Percentiles rank a stretch among this genome's conserved stretches.
Conservation (phyloP, 2,888 invertebrate species). For the Agonopterix arenella region DNA sequence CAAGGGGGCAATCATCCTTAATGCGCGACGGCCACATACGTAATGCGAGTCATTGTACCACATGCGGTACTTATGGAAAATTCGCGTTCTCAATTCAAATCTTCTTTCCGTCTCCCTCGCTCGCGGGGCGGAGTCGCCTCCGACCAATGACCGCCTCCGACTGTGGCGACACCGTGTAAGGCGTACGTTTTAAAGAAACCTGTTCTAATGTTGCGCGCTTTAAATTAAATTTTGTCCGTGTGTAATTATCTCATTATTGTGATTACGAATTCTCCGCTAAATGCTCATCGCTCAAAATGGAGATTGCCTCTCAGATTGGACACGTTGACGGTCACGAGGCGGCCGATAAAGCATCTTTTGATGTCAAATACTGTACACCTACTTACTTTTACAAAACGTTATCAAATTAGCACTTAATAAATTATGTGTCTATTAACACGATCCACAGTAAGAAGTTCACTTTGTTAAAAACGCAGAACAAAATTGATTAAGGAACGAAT, state of each 20-base stretch:
- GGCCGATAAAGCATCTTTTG: conserved; percentile 31
- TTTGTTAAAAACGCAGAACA: conserved; percentile 62
- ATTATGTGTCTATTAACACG: conserved; percentile 56
- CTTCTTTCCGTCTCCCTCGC: conserved; percentile 72
- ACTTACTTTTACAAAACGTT: conserved; percentile 25
- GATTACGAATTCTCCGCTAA: conserved; percentile 74
- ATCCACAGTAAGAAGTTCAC: conserved; percentile 53
- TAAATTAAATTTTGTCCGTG: conserved; percentile 77
- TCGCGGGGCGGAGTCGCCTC: conserved; percentile 73
- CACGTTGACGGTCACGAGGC: conserved; percentile 41
- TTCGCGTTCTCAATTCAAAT: conserved; percentile 77
- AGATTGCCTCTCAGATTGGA: conserved; percentile 52
- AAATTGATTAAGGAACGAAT: conserved; percentile 77
- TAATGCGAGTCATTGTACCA: conserved; percentile 77
- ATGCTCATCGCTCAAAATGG: conserved; percentile 69
- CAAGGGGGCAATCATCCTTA: conserved; percentile 76
- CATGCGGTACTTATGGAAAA: conserved; percentile 76
- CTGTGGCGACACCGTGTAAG: conserved; percentile 74
- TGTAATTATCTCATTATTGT: conserved; percentile 77
- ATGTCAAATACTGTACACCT: conserved; percentile 32
- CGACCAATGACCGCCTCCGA: conserved; percentile 71
- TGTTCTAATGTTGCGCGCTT: conserved; percentile 76
- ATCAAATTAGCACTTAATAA: conserved; percentile 51
- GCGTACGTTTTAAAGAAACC: conserved; percentile 77
- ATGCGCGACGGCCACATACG: conserved; percentile 74